Evolutionary conservation across 2,888 invertebrate species (phyloP).

Genomic region (Zhuqinia jingwanae): DNA sequence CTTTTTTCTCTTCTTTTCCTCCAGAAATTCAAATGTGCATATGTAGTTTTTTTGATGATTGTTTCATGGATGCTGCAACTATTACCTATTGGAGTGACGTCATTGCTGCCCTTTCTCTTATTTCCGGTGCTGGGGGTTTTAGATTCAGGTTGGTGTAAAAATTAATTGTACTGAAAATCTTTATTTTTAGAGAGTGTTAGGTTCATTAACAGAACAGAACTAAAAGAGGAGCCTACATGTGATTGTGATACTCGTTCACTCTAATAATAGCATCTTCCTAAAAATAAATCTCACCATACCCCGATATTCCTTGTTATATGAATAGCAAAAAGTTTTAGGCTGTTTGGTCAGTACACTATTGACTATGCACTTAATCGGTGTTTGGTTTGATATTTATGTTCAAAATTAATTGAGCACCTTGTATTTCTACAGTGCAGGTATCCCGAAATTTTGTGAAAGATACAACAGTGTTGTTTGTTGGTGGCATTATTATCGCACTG

Average conservation of each 20-base stretch:
- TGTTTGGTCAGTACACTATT: too few relatives aligned
- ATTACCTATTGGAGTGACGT: conserved; percentile 90
- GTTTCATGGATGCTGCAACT: conserved; percentile 92
- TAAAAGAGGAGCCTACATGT: too few relatives aligned
- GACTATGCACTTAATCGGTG: background rate
- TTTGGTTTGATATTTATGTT: too few relatives aligned
- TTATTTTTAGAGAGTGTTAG: too few relatives aligned
- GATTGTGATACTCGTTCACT: too few relatives aligned
- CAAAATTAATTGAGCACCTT: too few relatives aligned
- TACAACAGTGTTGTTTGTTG: conserved; percentile 72
- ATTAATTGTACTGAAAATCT: too few relatives aligned
- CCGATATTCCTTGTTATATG: too few relatives aligned
- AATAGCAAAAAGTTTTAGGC: too few relatives aligned
- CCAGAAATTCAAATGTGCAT: conserved; percentile 88
- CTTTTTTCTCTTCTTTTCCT: conserved; percentile 82
- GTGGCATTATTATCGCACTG: conserved; percentile 82
- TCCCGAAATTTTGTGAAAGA: conserved; percentile 74
- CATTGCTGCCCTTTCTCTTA: conserved; percentile 90
- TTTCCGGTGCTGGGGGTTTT: conserved; percentile 92
- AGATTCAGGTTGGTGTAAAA: conserved; percentile 81
- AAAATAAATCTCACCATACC: too few relatives aligned
- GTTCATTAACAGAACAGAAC: too few relatives aligned
- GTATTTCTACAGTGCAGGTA: conserved; percentile 17
- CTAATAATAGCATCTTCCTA: too few relatives aligned
- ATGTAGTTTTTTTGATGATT: conserved; percentile 91